Conservation (phyloP, 2,888 invertebrate genomes). For the Lithophane semibrunnea region DNA sequence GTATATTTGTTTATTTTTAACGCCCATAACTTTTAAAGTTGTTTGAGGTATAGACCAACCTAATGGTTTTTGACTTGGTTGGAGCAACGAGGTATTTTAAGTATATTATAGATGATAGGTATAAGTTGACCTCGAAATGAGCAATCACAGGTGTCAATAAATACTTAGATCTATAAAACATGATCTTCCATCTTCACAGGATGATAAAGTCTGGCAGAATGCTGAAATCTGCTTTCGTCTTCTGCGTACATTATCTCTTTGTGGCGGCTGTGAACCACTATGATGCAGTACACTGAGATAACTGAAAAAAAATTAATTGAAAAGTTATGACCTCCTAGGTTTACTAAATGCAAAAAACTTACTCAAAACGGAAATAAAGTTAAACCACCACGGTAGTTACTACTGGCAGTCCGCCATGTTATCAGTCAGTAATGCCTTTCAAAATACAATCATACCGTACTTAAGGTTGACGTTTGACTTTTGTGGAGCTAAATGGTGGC, state of each 20-base stretch:
- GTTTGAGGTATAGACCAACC: background rate
- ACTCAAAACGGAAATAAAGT: background rate
- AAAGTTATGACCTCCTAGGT: background rate
- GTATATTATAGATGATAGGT: background rate
- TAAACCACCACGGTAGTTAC: background rate
- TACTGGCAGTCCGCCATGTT: background rate
- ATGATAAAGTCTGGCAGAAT: conserved; percentile 80
- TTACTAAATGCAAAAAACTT: background rate
- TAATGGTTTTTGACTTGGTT: background rate
- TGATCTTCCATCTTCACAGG: conserved; percentile 75
- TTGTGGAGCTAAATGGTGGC: background rate
- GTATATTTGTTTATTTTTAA: background rate
- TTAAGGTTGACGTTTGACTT: background rate
- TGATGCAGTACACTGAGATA: conserved; percentile 85
- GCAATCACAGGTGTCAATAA: background rate
- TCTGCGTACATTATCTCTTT: conserved; percentile 86
- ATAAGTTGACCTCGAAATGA: conserved; percentile 3
- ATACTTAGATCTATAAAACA: conserved; percentile 53
- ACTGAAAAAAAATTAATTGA: conserved; percentile 71
- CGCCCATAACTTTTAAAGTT: background rate
- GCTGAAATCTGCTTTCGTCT: conserved; percentile 78
- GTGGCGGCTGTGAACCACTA: conserved; percentile 87
- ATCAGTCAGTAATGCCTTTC: background rate
- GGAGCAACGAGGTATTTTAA: background rate
- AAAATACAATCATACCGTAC: background rate